phyloP scores from a whole-genome alignment of 1,140 invertebrate genomes.

The Globodera rostochiensis region DNA sequence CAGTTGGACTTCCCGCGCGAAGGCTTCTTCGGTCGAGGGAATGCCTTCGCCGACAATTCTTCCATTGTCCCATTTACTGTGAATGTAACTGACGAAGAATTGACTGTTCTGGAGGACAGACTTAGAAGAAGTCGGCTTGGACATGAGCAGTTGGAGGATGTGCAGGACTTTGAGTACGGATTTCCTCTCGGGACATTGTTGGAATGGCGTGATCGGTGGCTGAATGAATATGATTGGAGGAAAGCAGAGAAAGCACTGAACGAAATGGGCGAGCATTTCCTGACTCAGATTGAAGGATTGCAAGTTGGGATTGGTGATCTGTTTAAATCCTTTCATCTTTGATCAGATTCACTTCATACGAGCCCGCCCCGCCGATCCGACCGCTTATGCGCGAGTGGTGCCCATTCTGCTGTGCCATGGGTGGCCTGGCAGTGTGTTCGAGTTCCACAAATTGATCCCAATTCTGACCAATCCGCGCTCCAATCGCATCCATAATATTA shows the following conservation, averaged over 20 bases:
- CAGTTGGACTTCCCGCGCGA: conserved; percentile 32
- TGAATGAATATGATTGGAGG: conserved; percentile 40
- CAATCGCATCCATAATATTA: conserved; percentile 64
- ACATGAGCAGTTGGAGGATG: conserved; percentile 37
- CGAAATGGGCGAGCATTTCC: conserved; percentile 27
- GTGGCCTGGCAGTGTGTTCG: conserved; percentile 78
- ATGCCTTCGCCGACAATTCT: conserved; percentile 21
- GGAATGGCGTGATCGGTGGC: conserved; percentile 32
- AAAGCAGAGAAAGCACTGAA: conserved; percentile 35
- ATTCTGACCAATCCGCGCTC: conserved; percentile 75
- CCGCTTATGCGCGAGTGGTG: conserved; percentile 30
- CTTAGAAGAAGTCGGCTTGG: conserved; percentile 33
- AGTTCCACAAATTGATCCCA: conserved; percentile 82
- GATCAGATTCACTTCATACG: conserved; percentile 57
- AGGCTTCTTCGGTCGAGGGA: conserved; percentile 35
- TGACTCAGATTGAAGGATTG: conserved; percentile 43
- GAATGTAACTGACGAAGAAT: conserved; percentile 21
- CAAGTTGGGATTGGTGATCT: conserved; percentile 16
- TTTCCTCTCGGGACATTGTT: conserved; percentile 20
- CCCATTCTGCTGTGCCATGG: conserved; percentile 38
- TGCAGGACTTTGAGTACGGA: conserved; percentile 36
- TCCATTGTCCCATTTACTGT: conserved; percentile 33
- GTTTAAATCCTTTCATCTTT: not conserved
- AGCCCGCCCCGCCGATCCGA: conserved; percentile 44
- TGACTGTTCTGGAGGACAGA: conserved; percentile 18